Percentiles rank a stretch among this genome's conserved stretches.
Conservation (phyloP, 2,797 vertebrate species). For the Chrysocyon brachyurus region DNA sequence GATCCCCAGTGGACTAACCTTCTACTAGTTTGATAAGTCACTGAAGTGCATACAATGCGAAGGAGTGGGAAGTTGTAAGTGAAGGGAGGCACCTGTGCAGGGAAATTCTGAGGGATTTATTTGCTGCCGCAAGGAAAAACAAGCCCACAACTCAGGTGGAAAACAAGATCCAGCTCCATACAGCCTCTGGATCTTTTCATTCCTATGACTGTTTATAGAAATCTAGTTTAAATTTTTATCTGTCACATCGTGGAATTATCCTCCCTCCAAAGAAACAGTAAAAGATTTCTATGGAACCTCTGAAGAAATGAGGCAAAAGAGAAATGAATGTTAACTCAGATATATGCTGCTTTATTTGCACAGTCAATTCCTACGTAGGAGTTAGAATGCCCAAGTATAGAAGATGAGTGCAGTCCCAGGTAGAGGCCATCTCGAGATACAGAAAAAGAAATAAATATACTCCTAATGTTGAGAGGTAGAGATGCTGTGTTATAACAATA, state of each 20-base stretch:
- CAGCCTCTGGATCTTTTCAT: neutral
- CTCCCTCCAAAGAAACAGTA: neutral
- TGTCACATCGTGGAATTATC: neutral
- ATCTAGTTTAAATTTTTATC: neutral
- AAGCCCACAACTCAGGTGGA: neutral
- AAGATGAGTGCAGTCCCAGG: neutral
- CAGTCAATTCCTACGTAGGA: neutral
- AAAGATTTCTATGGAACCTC: neutral
- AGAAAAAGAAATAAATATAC: neutral
- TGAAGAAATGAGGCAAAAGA: neutral
- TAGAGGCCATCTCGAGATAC: no score
- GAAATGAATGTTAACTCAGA: neutral
- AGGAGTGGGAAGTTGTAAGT: conserved; percentile 78
- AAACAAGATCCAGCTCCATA: neutral
- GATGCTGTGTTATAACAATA: neutral
- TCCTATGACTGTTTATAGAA: neutral
- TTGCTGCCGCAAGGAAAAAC: neutral
- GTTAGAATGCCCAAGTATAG: neutral
- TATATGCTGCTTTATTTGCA: neutral
- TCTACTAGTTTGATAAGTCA: conserved; percentile 84
- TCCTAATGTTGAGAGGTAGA: neutral
- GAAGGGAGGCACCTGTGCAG: conserved; percentile 43
- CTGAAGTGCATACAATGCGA: conserved; percentile 64
- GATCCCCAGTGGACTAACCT: conserved; percentile 80
- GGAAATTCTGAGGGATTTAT: neutral